Conservation (phyloP, 2,797 vertebrate species). For the Dendrocincla fuliginosa region DNA sequence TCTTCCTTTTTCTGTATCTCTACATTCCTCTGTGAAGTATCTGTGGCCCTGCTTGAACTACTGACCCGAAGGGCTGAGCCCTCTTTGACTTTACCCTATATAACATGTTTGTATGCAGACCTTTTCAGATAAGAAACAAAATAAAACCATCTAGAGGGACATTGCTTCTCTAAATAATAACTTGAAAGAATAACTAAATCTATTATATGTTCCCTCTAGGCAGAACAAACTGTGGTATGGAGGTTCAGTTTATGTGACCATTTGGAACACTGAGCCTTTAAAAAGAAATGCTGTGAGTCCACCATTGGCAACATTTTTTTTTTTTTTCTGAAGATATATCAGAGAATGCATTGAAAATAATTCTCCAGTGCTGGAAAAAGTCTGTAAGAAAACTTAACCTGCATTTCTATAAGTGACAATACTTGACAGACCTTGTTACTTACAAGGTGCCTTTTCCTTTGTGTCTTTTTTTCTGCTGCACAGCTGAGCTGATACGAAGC, state of each 20-base stretch:
- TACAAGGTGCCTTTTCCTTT: not conserved
- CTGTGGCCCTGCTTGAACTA: not conserved
- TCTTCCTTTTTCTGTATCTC: not conserved
- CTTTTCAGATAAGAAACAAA: slow-evolving; percentile 1
- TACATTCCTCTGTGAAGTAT: not conserved
- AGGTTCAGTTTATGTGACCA: not conserved
- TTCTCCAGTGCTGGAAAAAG: not conserved
- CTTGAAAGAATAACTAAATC: not conserved
- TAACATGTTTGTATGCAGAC: not conserved
- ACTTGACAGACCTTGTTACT: slow-evolving; percentile 21
- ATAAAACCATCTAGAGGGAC: not conserved
- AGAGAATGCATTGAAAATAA: not conserved
- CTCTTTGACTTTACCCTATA: not conserved
- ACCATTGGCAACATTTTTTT: not conserved
- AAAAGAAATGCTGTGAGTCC: not conserved
- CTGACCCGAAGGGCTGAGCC: not conserved
- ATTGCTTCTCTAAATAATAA: not conserved
- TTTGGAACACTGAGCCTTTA: not conserved
- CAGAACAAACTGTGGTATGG: not conserved
- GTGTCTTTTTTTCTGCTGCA: slow-evolving; percentile 9
- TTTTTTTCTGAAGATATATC: not conserved
- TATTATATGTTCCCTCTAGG: not conserved
- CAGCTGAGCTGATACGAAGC: not conserved
- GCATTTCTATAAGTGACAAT: not conserved
- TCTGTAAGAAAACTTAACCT: not conserved